phyloP scores from a whole-genome alignment of 2,797 vertebrate genomes.

The Ispidina picta region DNA sequence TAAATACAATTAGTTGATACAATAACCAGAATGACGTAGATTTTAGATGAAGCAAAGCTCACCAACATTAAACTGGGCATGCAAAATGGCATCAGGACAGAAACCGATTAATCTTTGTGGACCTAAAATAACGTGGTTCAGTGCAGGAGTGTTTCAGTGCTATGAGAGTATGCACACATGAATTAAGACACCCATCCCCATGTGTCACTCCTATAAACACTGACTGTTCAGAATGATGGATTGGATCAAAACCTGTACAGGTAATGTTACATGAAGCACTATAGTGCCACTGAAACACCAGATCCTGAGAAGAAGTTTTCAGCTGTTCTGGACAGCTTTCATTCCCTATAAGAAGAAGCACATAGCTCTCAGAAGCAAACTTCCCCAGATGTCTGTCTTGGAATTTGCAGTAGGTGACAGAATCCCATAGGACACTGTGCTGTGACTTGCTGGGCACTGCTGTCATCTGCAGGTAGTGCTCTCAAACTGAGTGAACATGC shows the following conservation, averaged over 20 bases:
- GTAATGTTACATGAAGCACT: not conserved
- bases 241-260: not conserved
- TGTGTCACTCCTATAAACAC: not conserved
- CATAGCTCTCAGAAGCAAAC: not conserved
- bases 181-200: not conserved
- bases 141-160: not conserved
- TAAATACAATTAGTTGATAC: not conserved
- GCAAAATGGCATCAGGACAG: not conserved
- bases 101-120: not conserved
- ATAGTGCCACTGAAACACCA: not conserved
- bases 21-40: not conserved
- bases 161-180: not conserved
- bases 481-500: rapidly evolving
- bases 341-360: not conserved
- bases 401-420: not conserved
- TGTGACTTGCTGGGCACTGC: not conserved
- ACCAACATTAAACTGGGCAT: not conserved
- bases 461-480: conserved; percentile 8
- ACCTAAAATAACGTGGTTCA: not conserved
- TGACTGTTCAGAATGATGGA: not conserved
- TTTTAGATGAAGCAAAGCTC: rapidly evolving
- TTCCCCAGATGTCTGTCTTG: not conserved
- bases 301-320: not conserved
- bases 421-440: not conserved
- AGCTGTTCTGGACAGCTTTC: not conserved